Evolutionary conservation across 1,140 invertebrate species (phyloP).

Genomic region (Hypothenemus hampei): DNA sequence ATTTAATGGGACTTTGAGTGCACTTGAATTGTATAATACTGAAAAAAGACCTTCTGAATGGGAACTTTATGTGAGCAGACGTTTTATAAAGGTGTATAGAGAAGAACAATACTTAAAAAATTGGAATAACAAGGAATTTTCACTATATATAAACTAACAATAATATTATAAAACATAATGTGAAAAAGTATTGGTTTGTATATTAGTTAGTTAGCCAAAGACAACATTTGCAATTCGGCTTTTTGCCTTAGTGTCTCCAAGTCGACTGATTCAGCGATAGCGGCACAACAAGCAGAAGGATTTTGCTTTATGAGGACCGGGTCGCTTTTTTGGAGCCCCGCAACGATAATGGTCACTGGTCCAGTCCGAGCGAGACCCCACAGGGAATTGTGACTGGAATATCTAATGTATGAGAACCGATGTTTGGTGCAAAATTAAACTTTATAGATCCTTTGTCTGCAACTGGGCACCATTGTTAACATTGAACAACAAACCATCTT

Average conservation of each 20-base stretch:
- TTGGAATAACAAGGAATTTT: too few species aligned
- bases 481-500: too few species aligned
- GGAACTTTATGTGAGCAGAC: neutral
- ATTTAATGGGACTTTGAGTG: slow-evolving; percentile 22
- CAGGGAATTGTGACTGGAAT: slow-evolving; percentile 13
- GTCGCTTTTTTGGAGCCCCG: slow-evolving; percentile 7
- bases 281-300: slow-evolving; percentile 10
- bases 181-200: too few species aligned
- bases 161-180: too few species aligned
- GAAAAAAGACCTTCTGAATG: slow-evolving; percentile 7
- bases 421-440: slow-evolving; percentile 8
- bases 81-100: too few species aligned
- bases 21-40: slow-evolving; percentile 21
- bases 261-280: slow-evolving; percentile 7
- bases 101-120: too few species aligned
- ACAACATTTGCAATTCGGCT: slow-evolving; percentile 14
- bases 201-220: too few species aligned
- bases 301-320: slow-evolving; percentile 13
- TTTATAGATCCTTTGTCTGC: slow-evolving; percentile 3
- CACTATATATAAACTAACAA: too few species aligned
- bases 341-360: slow-evolving; percentile 11
- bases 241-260: slow-evolving; percentile 4
- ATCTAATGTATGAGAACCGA: slow-evolving; percentile 12
- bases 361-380: slow-evolving; percentile 3
- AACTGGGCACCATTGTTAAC: too few species aligned